These are phyloP conservation scores for Bergia puertoricense DNA, from an alignment of 92 coral and sea anemone genomes.

Conservation along the genomic window DNA sequence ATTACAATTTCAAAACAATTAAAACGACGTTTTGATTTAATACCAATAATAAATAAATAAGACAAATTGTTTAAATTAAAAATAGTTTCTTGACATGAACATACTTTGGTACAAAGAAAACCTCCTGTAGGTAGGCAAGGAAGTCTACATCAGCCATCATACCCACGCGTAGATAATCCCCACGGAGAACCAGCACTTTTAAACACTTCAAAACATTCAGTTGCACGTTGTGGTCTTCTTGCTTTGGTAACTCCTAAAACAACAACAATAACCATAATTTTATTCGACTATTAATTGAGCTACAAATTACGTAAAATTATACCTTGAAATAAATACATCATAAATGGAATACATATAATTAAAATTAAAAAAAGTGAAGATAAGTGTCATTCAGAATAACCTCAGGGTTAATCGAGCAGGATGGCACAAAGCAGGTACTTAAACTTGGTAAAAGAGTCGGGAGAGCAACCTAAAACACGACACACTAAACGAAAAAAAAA, in stretches of 20 bases:
- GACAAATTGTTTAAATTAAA: not conserved
- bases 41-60: not conserved
- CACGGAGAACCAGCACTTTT: conserved; percentile 80
- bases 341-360: too few species aligned
- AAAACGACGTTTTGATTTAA: too few species aligned
- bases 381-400: too few species aligned
- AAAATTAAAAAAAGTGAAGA: too few species aligned
- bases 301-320: too few species aligned
- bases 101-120: conserved; percentile 97
- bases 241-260: conserved; percentile 90
- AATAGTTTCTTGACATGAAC: not conserved
- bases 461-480: too few species aligned
- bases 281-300: too few species aligned
- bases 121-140: conserved; percentile 89
- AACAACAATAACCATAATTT: not conserved
- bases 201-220: conserved; percentile 83
- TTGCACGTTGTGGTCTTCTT: conserved; percentile 93
- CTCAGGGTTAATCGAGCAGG: too few species aligned
- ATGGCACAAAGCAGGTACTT: too few species aligned
- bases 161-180: conserved; percentile 87
- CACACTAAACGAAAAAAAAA: too few species aligned
- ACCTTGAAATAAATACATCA: too few species aligned
- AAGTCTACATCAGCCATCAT: conserved; percentile 90
- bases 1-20: not conserved
- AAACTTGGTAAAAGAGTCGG: too few species aligned